A percentile compares a stretch with the other conserved stretches of the same genome.
Conservation (phyloP, 2,797 vertebrate species). For the Paguma larvata region DNA sequence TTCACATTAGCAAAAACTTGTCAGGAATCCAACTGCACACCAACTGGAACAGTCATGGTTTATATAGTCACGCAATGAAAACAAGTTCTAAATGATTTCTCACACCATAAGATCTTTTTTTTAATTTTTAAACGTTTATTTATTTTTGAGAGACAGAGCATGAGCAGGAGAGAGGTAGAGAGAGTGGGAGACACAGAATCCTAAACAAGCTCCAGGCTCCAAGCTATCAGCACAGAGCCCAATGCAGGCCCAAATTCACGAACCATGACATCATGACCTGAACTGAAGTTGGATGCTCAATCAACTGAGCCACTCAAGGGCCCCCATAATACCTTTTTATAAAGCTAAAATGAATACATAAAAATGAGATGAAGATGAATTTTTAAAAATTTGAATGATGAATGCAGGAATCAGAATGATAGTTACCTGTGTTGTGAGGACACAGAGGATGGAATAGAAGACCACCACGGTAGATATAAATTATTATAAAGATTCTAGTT, state of each 20-base stretch:
- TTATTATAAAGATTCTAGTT: not conserved
- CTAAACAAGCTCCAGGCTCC: too few relatives aligned
- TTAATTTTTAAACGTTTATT: too few relatives aligned
- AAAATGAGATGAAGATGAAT: not conserved
- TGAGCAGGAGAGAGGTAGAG: too few relatives aligned
- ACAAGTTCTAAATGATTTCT: not conserved
- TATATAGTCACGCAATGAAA: not conserved
- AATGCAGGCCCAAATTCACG: too few relatives aligned
- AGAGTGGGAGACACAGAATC: too few relatives aligned
- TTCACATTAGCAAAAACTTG: not conserved
- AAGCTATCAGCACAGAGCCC: too few relatives aligned
- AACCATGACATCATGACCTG: too few relatives aligned
- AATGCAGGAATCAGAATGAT: not conserved
- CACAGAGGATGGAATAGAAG: not conserved
- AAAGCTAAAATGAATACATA: not conserved
- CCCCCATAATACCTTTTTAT: not conserved
- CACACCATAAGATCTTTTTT: not conserved
- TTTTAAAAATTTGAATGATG: not conserved
- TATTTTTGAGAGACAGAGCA: too few relatives aligned
- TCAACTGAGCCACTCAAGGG: too few relatives aligned
- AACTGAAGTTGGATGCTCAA: too few relatives aligned
- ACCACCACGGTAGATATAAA: not conserved
- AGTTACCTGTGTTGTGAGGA: not conserved
- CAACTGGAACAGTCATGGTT: not conserved
- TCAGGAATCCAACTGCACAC: not conserved